phyloP scores from a whole-genome alignment of 2,797 vertebrate species.

The Phoebastria nigripes region DNA sequence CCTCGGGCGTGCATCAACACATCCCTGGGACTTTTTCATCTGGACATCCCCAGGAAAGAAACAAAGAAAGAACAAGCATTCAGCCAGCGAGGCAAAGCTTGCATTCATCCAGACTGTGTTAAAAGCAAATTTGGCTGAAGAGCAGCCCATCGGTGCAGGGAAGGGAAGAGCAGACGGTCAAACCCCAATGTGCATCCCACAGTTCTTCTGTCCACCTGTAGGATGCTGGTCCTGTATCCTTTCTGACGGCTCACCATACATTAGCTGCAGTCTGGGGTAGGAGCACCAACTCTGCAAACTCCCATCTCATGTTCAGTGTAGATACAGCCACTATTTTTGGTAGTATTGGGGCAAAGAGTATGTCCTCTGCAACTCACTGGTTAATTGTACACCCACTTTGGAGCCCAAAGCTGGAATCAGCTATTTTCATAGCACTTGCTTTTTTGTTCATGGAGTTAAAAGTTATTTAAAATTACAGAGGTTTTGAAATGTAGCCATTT shows the following conservation, averaged over 20 bases:
- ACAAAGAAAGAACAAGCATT: neutral
- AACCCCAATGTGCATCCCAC: neutral
- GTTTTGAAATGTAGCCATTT: neutral
- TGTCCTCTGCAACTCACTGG: neutral
- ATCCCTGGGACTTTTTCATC: neutral
- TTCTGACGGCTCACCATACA: neutral
- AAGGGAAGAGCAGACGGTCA: neutral
- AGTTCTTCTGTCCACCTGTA: neutral
- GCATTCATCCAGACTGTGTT: neutral
- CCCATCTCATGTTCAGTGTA: neutral
- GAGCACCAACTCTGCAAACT: rapidly evolving
- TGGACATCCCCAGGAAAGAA: neutral
- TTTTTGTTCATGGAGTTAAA: neutral
- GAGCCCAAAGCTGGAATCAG: neutral
- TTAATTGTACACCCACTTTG: neutral
- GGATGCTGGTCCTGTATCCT: neutral
- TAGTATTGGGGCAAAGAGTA: neutral
- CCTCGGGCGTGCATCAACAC: neutral
- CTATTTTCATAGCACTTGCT: neutral
- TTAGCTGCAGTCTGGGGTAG: neutral
- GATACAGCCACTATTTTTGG: neutral
- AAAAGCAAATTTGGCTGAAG: neutral
- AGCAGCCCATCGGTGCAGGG: neutral
- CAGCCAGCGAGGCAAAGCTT: neutral
- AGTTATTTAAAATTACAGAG: neutral